Evolutionary conservation across 2,113 vertebrate species (phyloP).

Genomic region (Bombycilla garrulus): DNA sequence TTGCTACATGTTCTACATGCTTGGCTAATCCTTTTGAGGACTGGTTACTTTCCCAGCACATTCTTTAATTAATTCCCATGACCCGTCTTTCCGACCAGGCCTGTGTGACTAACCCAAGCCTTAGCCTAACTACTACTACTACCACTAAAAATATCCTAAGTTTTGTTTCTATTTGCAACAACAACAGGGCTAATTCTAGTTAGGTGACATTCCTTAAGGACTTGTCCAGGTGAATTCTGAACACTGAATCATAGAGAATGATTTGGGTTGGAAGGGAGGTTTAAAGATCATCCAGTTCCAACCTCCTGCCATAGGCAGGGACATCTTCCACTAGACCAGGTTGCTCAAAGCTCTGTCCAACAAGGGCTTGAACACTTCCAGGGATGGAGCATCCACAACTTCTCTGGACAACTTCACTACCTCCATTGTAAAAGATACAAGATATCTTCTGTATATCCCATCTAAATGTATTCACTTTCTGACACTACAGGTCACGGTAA

Average conservation of each 20-base stretch:
- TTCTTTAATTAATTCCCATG: too few species aligned
- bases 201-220: not conserved
- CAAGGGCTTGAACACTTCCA: not conserved
- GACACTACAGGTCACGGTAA: not conserved
- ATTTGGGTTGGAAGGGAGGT: not conserved
- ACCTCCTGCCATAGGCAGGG: not conserved
- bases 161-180: too few species aligned
- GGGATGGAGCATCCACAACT: not conserved
- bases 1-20: too few species aligned
- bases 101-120: too few species aligned
- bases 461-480: not conserved
- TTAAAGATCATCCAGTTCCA: not conserved
- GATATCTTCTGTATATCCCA: not conserved
- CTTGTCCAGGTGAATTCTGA: not conserved
- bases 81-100: too few species aligned
- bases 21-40: too few species aligned
- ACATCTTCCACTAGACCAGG: not conserved
- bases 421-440: not conserved
- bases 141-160: too few species aligned
- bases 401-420: not conserved
- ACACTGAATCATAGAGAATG: not conserved
- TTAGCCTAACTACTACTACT: too few species aligned
- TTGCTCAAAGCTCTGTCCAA: not conserved
- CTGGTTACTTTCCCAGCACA: too few species aligned
- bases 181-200: too few species aligned